Base-by-base conservation (phyloP, 2,113 vertebrate genomes). In the Otis tarda region DNA sequence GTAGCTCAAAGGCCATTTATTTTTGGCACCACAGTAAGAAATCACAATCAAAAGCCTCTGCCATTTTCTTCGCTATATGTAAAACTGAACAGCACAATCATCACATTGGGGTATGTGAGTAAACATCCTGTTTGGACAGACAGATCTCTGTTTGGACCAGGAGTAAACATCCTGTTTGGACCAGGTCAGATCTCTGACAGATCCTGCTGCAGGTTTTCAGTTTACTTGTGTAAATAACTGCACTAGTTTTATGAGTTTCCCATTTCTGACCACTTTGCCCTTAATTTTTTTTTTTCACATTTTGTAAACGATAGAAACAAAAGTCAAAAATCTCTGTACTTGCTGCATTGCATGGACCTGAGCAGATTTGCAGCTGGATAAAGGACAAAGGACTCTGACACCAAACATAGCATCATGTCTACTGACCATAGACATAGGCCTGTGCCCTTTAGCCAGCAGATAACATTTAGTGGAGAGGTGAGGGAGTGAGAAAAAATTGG, bases 261-360 rank as follows among this genome's bases (percentile, higher is more conserved):
- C 22, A 63, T 67, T 71, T 76, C 75, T 83, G 10, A 92, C 21
- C 22, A 28, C 70, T 85, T 78, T 59, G 31, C 35, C 35, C 45
- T 68, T 69, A 30, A 21, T 56, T 77, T 65, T 56, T 65, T 37
- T 70, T 82, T 30, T 27, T 6, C n/a, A 22, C 28, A 28, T 67
- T 94, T 91, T 82, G 47, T 68, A 83, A 93, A 68, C 2, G 8
- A 47, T 57, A 91, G 73, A 90, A 95, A 87, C 49, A 95, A 89
- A 89, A 85, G 94, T 64, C 1, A 2, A 90, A 93, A 94, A 74
- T 86, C 64, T 59, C 64, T 25, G 19, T 47, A 35, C 47, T 83
- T 43, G 52, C 49, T 90, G 45, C 28, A 85, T 91, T 67, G 63
- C 63, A 61, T 41, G 50, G 13, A 77, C 37, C 74, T 79, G 79